Evolutionary conservation across 2,888 invertebrate species (phyloP).

Genomic region (Polymixis flavicincta): DNA sequence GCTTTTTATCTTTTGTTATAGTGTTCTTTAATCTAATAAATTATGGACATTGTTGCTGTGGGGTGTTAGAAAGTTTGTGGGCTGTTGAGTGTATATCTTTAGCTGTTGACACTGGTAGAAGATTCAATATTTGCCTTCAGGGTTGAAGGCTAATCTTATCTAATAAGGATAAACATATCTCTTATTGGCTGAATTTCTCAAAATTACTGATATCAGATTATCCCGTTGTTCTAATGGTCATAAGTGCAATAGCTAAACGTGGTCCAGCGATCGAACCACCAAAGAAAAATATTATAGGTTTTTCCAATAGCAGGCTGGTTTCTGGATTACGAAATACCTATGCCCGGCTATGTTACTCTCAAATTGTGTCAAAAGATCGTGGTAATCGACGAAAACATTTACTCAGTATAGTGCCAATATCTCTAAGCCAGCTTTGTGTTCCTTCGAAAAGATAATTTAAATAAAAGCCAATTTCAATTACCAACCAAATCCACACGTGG

Average conservation of each 20-base stretch:
- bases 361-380: background rate
- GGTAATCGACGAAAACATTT: background rate
- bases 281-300: background rate
- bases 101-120: background rate
- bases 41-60: slow-evolving; percentile 3
- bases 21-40: slow-evolving; percentile 24
- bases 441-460: background rate
- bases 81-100: background rate
- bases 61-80: background rate
- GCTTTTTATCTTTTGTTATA: slow-evolving; percentile 50
- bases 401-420: background rate
- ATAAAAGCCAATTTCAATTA: background rate
- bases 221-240: background rate
- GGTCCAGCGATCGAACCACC: background rate
- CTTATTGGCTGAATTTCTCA: background rate
- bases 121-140: too few relatives aligned
- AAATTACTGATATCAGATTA: background rate
- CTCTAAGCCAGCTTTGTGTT: too few relatives aligned
- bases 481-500: background rate
- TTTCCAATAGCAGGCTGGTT: background rate
- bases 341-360: background rate
- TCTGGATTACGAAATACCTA: background rate
- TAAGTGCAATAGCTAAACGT: background rate
- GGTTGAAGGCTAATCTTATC: background rate
- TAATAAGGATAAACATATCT: too few relatives aligned